Conservation (phyloP, 2,113 vertebrate species). For the Gila orcuttii region DNA sequence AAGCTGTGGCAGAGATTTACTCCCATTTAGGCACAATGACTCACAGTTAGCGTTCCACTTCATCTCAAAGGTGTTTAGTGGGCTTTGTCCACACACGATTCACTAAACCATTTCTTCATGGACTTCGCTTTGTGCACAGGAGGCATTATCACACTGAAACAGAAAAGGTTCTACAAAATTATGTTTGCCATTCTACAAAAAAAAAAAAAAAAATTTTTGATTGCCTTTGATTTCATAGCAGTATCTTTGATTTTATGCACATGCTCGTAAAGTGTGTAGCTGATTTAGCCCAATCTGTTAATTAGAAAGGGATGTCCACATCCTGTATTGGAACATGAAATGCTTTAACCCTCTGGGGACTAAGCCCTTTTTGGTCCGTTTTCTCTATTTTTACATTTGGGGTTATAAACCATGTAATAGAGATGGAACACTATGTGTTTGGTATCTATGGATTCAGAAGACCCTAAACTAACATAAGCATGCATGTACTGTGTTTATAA, state of each 20-base stretch:
- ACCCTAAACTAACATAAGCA: no score
- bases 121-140: not conserved
- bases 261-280: not conserved
- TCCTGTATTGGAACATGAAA: not conserved
- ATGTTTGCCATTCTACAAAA: conserved; percentile 28
- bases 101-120: conserved; percentile 1
- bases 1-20: not conserved
- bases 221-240: not conserved
- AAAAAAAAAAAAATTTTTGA: not conserved
- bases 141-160: conserved; percentile 8
- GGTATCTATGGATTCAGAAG: no score
- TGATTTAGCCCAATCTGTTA: not conserved
- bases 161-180: not conserved
- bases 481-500: no score
- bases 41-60: conserved; percentile 10
- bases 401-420: no score
- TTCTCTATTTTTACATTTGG: no score
- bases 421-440: no score
- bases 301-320: not conserved
- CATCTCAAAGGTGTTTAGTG: not conserved
- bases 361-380: no score
- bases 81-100: not conserved
- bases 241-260: not conserved
- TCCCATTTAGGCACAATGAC: conserved; percentile 21
- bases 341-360: no score